Evolutionary conservation across 2,888 invertebrate species (phyloP).

Genomic region (Orthonychiurus folsomi): DNA sequence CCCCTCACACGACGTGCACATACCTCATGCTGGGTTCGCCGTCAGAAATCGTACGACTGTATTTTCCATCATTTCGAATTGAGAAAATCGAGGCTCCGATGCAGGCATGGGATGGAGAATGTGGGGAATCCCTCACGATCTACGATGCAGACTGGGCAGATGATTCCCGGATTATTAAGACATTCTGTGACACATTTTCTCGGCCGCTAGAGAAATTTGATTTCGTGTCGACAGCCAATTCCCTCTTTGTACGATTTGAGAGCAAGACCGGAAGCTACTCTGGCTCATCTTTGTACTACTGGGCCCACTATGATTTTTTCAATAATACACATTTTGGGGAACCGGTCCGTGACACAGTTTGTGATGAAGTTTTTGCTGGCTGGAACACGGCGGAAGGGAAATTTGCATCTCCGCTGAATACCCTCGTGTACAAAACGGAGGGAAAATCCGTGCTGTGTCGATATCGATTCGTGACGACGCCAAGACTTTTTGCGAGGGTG

Average conservation of each 20-base stretch:
- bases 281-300: slow-evolving; percentile 60
- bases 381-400: slow-evolving; percentile 66
- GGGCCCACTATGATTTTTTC: slow-evolving; percentile 91
- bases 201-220: slow-evolving; percentile 88
- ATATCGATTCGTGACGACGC: slow-evolving; percentile 75
- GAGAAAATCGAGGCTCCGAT: slow-evolving; percentile 55
- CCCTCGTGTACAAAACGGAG: slow-evolving; percentile 72
- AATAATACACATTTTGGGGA: slow-evolving; percentile 81
- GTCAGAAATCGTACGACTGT: slow-evolving; percentile 77
- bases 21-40: slow-evolving; percentile 78
- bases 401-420: slow-evolving; percentile 74
- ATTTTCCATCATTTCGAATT: slow-evolving; percentile 67
- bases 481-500: slow-evolving; percentile 68
- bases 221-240: slow-evolving; percentile 78
- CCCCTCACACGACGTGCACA: slow-evolving; percentile 83
- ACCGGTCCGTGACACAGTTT: slow-evolving; percentile 67
- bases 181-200: slow-evolving; percentile 88
- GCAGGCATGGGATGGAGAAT: slow-evolving; percentile 74
- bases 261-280: slow-evolving; percentile 88
- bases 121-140: slow-evolving; percentile 78
- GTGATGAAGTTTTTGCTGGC: slow-evolving; percentile 78
- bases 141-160: slow-evolving; percentile 83
- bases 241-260: slow-evolving; percentile 78
- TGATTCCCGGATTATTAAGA: slow-evolving; percentile 81
- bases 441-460: slow-evolving; percentile 63